Conservation (phyloP, 2,113 vertebrate genomes). For the Microcebus griseorufus region DNA sequence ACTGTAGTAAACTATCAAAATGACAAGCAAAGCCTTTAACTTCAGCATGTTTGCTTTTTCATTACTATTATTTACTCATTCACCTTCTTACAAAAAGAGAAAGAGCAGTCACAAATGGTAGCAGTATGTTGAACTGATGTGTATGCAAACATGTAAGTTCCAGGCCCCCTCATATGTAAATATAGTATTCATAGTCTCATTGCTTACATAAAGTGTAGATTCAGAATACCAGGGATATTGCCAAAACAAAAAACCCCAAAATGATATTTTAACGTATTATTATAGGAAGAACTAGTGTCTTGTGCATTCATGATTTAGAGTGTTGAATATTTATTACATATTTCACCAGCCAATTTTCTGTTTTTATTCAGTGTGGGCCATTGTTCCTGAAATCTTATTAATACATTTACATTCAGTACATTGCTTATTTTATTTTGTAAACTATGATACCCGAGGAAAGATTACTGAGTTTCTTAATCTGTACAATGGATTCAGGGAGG, state of each 20-base stretch:
- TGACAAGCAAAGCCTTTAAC: neutral
- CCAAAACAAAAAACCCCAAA: neutral
- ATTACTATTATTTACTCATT: slow-evolving; percentile 50
- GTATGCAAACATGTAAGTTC: neutral
- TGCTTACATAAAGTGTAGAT: neutral
- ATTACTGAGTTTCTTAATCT: neutral
- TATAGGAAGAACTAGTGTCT: neutral
- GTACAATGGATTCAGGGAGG: neutral
- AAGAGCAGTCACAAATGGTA: neutral
- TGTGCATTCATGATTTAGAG: neutral
- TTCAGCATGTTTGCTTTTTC: neutral
- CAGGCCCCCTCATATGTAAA: neutral
- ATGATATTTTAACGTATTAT: neutral
- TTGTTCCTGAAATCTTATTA: neutral
- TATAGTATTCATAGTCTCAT: neutral
- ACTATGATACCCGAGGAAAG: neutral
- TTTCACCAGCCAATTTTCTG: neutral
- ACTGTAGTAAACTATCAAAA: neutral
- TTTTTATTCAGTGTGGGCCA: neutral
- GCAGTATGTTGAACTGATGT: neutral
- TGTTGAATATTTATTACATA: neutral
- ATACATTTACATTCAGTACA: neutral
- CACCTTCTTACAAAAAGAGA: neutral
- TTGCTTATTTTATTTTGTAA: slow-evolving; percentile 5
- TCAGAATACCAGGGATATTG: neutral